Evolutionary conservation across 1,140 invertebrate genomes (phyloP), one percentile per base, ranked within the genome.

Genomic region (Ceratina japonica): DNA sequence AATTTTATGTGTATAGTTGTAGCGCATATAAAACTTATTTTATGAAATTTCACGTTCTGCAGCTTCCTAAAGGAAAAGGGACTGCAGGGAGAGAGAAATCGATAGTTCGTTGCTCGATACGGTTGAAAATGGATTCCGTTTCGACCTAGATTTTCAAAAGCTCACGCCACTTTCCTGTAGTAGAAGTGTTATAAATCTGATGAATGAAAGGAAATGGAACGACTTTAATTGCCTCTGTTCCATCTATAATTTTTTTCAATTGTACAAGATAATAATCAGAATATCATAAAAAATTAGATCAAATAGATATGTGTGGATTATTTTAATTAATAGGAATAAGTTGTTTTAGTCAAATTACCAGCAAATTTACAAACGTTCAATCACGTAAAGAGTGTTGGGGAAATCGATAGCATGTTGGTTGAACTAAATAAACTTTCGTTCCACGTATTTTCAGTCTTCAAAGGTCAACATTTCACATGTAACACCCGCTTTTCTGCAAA

Each of bases 41-140:
- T 66, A 24, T 49, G 49, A 66, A 49, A 65, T 65, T 65, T 65
- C 49, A 3, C 13, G 0, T 15, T 15, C 4, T 22, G 61, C 4
- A 16, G 27, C 24, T 65, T 65, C 16, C 64, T 16, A 24, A 22
- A 66, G 20, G n/a, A 18, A 18, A 66, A 52, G 51, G n/a, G 20
- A 44, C 37, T 44, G 31, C 10, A 10, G 12, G 4, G 15, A 20
- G 20, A 3, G 49, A 13, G 49, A 54, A 27, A 68, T 68, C 16
- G 49, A 27, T 54, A 31, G 49, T 15, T 7, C 31, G 62, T 44
- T 63, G 27, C 62, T 44, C 8, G 62, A 63, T 63, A 63, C 27
- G 62, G 13, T 63, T 16, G 16, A 37, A 63, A 63, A 37, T 63
- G 62, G 16, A 63, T 63, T 37, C 37, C 31, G 62, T 63, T 63